These are phyloP conservation scores for Enteromius mattozi DNA, from an alignment of 2,797 vertebrate genomes.

Conservation along the genomic window DNA sequence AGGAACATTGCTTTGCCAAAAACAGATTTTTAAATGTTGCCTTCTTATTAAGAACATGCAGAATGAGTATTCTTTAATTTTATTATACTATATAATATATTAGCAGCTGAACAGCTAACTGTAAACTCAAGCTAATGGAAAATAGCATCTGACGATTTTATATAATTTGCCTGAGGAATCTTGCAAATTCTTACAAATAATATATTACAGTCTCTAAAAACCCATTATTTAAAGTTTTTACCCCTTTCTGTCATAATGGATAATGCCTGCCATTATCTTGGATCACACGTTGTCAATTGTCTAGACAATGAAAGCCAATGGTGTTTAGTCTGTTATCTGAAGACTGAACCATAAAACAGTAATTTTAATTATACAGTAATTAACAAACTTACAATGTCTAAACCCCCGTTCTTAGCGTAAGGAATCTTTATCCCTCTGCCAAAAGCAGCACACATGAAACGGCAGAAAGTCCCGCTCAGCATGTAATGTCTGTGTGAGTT, in stretches of 20 bases:
- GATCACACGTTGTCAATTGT: slow-evolving; percentile 50
- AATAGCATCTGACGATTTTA: too few species aligned
- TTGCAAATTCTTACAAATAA: not conserved
- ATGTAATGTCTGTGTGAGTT: slow-evolving; percentile 34
- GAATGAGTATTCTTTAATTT: not conserved
- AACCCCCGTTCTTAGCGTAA: slow-evolving; percentile 31
- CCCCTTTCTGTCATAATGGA: slow-evolving; percentile 37
- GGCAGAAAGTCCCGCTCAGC: slow-evolving; percentile 51
- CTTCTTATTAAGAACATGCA: not conserved
- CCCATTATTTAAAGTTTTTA: not conserved
- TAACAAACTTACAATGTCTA: slow-evolving; percentile 46
- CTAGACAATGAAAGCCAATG: slow-evolving; percentile 60
- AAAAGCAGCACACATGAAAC: slow-evolving; percentile 47
- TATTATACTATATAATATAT: not conserved
- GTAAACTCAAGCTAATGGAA: not conserved
- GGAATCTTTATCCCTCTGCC: slow-evolving; percentile 46
- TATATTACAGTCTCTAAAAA: not conserved
- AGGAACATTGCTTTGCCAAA: not conserved
- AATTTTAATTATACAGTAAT: slow-evolving; percentile 55
- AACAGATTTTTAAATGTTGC: not conserved
- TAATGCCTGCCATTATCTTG: slow-evolving; percentile 56
- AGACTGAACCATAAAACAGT: slow-evolving; percentile 51
- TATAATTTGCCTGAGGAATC: not conserved
- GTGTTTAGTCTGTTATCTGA: slow-evolving; percentile 44
- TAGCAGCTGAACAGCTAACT: not conserved